Conservation (phyloP, 64 coral and sea anemone species). For the Actinia tenebrosa region DNA sequence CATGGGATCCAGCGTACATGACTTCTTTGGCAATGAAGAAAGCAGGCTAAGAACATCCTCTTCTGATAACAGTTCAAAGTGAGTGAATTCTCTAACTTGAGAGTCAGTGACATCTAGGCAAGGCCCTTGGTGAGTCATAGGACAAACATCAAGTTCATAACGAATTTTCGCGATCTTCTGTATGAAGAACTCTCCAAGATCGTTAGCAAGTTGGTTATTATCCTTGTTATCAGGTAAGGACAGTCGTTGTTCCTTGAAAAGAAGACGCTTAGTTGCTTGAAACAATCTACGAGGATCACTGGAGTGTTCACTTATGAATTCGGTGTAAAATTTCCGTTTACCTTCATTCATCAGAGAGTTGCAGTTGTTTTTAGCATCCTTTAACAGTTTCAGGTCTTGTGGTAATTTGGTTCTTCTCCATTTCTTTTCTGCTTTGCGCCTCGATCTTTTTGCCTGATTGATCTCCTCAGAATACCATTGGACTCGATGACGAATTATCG, state of each 20-base stretch:
- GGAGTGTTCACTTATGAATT: slow-evolving; percentile 27
- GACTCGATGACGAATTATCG: slow-evolving; percentile 11
- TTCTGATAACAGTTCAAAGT: background rate
- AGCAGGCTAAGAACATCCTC: background rate
- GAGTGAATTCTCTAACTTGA: background rate
- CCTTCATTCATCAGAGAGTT: slow-evolving; percentile 10
- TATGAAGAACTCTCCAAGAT: slow-evolving; percentile 48
- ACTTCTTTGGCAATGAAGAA: background rate
- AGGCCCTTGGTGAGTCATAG: background rate
- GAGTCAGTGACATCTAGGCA: background rate
- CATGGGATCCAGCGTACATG: slow-evolving; percentile 35
- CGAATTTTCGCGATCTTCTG: slow-evolving; percentile 45
- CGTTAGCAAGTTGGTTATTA: slow-evolving; percentile 30
- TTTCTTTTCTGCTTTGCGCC: slow-evolving; percentile 34
- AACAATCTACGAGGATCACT: slow-evolving; percentile 41
- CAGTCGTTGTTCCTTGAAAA: slow-evolving; percentile 15
- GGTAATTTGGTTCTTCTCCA: slow-evolving; percentile 20
- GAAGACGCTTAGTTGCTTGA: slow-evolving; percentile 19
- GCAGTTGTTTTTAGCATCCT: slow-evolving; percentile 7
- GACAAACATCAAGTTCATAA: slow-evolving; percentile 6
- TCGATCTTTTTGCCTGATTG: background rate
- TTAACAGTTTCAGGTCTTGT: slow-evolving; percentile 10
- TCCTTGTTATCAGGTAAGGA: slow-evolving; percentile 26
- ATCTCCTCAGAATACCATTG: slow-evolving; percentile 19
- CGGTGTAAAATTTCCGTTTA: slow-evolving; percentile 13